phyloP scores from a whole-genome alignment of 2,888 invertebrate genomes.

The Pecten maximus region DNA sequence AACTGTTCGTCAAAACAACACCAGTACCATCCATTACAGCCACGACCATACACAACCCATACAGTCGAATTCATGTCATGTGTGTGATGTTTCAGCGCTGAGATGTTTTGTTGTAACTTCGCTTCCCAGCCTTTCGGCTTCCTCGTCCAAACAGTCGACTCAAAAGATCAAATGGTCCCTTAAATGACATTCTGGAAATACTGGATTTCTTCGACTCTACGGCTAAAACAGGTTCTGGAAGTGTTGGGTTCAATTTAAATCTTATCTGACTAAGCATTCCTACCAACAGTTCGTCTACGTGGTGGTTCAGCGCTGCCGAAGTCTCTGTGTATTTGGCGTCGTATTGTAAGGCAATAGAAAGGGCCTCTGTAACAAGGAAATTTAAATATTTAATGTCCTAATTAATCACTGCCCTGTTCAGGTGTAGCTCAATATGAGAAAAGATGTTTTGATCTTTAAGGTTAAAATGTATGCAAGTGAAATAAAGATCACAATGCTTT shows the following conservation, averaged over 20 bases:
- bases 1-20: not conserved
- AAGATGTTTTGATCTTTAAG: too few species aligned
- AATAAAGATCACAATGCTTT: too few species aligned
- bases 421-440: too few species aligned
- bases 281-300: conserved; percentile 96
- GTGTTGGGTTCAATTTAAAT: conserved; percentile 53
- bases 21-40: not conserved
- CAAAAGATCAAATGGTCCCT: conserved; percentile 51
- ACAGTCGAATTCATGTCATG: not conserved
- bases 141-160: conserved; percentile 51
- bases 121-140: conserved; percentile 41
- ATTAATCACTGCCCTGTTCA: too few species aligned
- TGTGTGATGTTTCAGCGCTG: not conserved
- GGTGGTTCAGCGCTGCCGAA: conserved; percentile 98
- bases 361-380: conserved; percentile 66
- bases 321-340: conserved; percentile 96
- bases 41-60: not conserved
- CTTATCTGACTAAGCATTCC: conserved; percentile 94
- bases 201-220: conserved; percentile 48
- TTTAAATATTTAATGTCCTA: too few species aligned
- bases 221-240: conserved; percentile 51
- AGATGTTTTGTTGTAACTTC: not conserved
- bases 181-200: conserved; percentile 48
- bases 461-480: too few species aligned
- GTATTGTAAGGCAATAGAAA: conserved; percentile 80